Conservation (phyloP, 2,113 vertebrate genomes). For the Colistium nudipinnis region DNA sequence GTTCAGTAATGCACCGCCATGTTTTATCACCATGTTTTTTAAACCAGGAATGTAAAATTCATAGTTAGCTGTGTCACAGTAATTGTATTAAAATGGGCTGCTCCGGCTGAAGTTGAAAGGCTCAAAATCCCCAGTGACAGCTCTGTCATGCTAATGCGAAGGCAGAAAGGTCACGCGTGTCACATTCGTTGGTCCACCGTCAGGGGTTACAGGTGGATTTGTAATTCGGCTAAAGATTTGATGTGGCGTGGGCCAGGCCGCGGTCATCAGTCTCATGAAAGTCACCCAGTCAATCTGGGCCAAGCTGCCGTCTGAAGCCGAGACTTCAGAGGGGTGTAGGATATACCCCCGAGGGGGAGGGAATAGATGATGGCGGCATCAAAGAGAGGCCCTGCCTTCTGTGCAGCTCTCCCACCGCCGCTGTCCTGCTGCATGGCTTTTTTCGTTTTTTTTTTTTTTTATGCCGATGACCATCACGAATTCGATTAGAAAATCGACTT, state of each 20-base stretch:
- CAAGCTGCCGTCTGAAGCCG: conserved; percentile 33
- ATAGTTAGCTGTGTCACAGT: too few species aligned
- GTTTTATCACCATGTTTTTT: too few species aligned
- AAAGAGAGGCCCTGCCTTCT: conserved; percentile 48
- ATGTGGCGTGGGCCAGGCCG: conserved; percentile 16
- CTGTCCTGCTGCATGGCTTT: background rate
- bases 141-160: background rate
- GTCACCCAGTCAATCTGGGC: conserved; percentile 33
- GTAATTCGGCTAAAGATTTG: conserved; percentile 30
- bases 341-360: conserved; percentile 46
- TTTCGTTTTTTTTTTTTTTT: conserved; percentile 8
- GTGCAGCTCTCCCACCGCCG: conserved; percentile 13
- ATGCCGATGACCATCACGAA: too few species aligned
- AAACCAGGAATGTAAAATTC: too few species aligned
- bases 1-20: too few species aligned
- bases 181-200: background rate
- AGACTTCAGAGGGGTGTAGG: conserved; percentile 51
- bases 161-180: background rate
- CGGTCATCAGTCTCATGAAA: conserved; percentile 41
- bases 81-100: too few species aligned
- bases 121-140: background rate
- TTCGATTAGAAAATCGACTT: too few species aligned
- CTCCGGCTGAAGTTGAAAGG: too few species aligned
- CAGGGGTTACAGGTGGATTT: conserved; percentile 18
- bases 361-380: conserved; percentile 62